These are phyloP conservation scores for Stenotaenia linearis DNA, from an alignment of 2,888 invertebrate genomes.

Conservation along the genomic window DNA sequence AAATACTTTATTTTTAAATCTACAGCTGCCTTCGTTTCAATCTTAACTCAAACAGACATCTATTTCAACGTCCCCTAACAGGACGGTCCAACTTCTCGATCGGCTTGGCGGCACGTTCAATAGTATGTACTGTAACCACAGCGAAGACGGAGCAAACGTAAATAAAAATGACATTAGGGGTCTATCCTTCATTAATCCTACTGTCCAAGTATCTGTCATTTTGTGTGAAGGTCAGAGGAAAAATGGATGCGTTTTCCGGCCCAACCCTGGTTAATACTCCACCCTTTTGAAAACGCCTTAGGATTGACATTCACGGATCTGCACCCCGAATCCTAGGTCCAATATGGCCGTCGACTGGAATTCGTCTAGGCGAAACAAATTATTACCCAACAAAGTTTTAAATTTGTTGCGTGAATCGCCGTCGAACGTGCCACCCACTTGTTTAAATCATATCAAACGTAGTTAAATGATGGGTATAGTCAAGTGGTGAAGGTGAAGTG, in stretches of 20 bases:
- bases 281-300: constrained; percentile 3
- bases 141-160: not conserved
- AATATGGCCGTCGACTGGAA: not conserved
- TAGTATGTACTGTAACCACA: not conserved
- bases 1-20: constrained; percentile 11
- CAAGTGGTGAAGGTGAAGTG: not conserved
- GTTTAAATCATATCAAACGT: not conserved
- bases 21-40: not conserved
- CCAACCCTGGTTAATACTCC: not conserved
- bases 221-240: constrained; percentile 2
- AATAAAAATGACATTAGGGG: not conserved
- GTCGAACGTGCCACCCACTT: not conserved
- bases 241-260: constrained; percentile 14
- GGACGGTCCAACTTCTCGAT: not conserved
- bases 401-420: not conserved
- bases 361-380: not conserved
- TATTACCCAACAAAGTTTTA: not conserved
- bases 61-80: not conserved
- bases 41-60: constrained; percentile 12
- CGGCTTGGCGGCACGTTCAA: not conserved
- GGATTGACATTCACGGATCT: constrained; percentile 21
- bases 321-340: not conserved
- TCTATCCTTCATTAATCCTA: constrained; percentile 11
- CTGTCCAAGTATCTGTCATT: constrained; percentile 10
- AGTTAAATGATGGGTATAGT: not conserved